Conservation (phyloP, 92 coral and sea anemone species). For the Actinostola sp. region DNA sequence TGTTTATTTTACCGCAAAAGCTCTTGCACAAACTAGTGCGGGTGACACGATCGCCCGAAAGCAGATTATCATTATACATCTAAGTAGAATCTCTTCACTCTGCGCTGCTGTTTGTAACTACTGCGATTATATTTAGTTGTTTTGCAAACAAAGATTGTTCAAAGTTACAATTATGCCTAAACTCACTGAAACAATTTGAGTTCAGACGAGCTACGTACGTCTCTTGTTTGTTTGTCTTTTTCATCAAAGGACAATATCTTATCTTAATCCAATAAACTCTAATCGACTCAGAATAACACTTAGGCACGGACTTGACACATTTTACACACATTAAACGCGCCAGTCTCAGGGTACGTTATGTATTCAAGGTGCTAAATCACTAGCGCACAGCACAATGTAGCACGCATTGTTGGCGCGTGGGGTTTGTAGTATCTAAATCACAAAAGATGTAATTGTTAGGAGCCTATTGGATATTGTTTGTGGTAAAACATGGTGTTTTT, state of each 20-base stretch:
- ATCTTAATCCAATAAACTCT: slow-evolving; percentile 42
- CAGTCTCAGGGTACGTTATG: neutral
- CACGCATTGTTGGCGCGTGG: neutral
- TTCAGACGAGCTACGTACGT: neutral
- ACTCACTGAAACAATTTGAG: neutral
- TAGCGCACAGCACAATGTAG: neutral
- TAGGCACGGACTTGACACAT: slow-evolving; percentile 46
- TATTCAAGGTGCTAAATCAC: neutral
- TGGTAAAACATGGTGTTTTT: slow-evolving; percentile 11
- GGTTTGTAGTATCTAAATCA: too few species aligned
- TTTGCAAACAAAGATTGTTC: too few species aligned
- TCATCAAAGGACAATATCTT: slow-evolving; percentile 23
- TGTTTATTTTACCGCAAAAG: too few species aligned
- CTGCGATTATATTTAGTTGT: too few species aligned
- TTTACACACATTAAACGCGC: slow-evolving; percentile 22
- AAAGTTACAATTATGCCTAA: too few species aligned
- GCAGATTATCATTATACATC: too few species aligned
- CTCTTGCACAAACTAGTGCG: too few species aligned
- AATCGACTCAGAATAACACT: slow-evolving; percentile 39
- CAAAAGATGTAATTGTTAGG: slow-evolving; percentile 3
- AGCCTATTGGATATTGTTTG: slow-evolving; percentile 7
- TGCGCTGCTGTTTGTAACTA: too few species aligned
- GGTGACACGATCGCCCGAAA: too few species aligned
- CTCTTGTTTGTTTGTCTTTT: slow-evolving; percentile 20
- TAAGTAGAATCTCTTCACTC: too few species aligned